Base-by-base conservation (phyloP, 2,113 vertebrate species). In the Heteronetta atricapilla region DNA sequence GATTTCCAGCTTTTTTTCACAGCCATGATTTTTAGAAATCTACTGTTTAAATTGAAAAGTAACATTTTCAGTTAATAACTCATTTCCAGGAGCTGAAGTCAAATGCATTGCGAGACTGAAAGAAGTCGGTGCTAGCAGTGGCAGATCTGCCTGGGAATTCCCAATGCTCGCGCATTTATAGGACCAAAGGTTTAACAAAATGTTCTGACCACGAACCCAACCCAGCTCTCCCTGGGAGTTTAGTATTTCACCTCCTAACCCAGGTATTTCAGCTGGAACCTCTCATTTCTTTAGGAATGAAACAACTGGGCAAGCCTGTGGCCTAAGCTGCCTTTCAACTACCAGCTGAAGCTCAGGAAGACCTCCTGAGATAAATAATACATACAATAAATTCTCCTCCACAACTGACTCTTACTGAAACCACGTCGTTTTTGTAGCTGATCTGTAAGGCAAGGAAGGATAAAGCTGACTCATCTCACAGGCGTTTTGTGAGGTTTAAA, bases 61-160 rank as follows among this genome's bases (percentile, higher is more conserved):
- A 68, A 38, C 28, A 34, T 79, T 75, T 23, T 59, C 25, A 8
- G 46, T 1, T 22, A 46, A 55, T 7, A 36, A 63, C 9, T 29
- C 14, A 28, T 20, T 55, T 78, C 26, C 60, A 67, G 60, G 75
- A 85, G 80, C 60, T 68, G 58, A 53, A 53, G 13, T 28, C 44
- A 29, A 42, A 42, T 28, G 13, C 0, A 0, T 33, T 40, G 31
- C 3, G 9, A 68, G 48, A 48, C 23, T 7, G 46, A 84, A 33
- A 40, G 29, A 1, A 9, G 9, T 16, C 22, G 4, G 56, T 33
- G 31, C 4, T 25, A 72, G 73, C 36, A 7, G 40, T 10, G 42
- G 38, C 53, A 29, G 0, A 0, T 4, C 1, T 6, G 38, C 66
- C 84, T 90, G 83, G 89, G 69, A 78, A 66, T 82, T 84, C 77